Evolutionary conservation across 2,888 invertebrate species (phyloP).

Genomic region (Auanema sp.): DNA sequence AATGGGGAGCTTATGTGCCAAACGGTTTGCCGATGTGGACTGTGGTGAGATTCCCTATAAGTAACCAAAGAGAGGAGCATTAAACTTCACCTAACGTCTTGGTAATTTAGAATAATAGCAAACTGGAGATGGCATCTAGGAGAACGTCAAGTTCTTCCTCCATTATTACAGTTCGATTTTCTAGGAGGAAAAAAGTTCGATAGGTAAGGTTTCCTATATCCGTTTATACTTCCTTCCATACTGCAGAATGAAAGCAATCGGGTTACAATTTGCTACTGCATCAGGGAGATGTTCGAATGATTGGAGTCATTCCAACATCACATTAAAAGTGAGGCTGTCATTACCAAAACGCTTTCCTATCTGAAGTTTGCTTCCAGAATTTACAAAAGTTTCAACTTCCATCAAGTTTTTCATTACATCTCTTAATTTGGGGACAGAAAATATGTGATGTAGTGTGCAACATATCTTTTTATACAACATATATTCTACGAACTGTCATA

Average conservation of each 20-base stretch:
- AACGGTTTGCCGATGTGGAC: slow-evolving; percentile 25
- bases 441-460: slow-evolving; percentile 12
- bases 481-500: slow-evolving; percentile 8
- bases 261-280: too few species aligned
- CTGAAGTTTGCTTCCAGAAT: slow-evolving; percentile 3
- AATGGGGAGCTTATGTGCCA: slow-evolving; percentile 52
- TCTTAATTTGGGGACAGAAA: slow-evolving; percentile 11
- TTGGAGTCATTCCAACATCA: background rate
- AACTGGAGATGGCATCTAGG: slow-evolving; percentile 53
- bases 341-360: background rate
- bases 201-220: background rate
- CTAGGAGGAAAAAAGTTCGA: slow-evolving; percentile 21
- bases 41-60: slow-evolving; percentile 56
- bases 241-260: slow-evolving; percentile 13
- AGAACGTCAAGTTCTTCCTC: slow-evolving; percentile 10
- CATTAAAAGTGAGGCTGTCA: background rate
- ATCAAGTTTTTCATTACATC: slow-evolving; percentile 7
- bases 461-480: slow-evolving; percentile 2
- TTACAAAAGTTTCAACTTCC: slow-evolving; percentile 14
- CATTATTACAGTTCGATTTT: slow-evolving; percentile 18
- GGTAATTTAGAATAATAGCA: slow-evolving; percentile 38
- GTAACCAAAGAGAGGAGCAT: slow-evolving; percentile 16
- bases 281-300: too few species aligned
- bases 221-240: background rate
- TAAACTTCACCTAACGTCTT: background rate